phyloP scores from a whole-genome alignment of 1,140 invertebrate genomes.

The Drosophila sturtevanti region DNA sequence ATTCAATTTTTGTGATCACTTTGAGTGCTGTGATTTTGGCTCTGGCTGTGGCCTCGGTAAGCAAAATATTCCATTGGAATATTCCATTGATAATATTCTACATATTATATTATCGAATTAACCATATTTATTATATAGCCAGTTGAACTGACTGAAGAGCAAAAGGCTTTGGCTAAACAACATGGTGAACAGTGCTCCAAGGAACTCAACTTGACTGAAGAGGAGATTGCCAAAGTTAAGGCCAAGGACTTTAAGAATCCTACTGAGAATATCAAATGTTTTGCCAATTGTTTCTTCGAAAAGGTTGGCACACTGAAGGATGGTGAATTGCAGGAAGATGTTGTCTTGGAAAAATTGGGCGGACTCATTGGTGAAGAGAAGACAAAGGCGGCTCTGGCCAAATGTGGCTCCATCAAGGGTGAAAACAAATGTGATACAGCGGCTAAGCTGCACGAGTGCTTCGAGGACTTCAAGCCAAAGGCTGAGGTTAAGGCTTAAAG shows the following conservation, averaged over 20 bases:
- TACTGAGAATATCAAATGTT: slow-evolving; percentile 72
- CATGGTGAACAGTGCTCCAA: slow-evolving; percentile 51
- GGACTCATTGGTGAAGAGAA: slow-evolving; percentile 65
- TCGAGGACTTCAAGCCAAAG: slow-evolving; percentile 52
- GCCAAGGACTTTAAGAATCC: slow-evolving; percentile 63
- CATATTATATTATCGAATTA: too few relatives aligned
- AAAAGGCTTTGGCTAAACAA: slow-evolving; percentile 60
- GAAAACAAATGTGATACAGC: slow-evolving; percentile 67
- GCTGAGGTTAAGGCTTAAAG: slow-evolving; percentile 46
- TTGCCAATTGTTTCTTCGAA: slow-evolving; percentile 73
- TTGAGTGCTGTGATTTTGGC: slow-evolving; percentile 57
- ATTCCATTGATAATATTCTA: not conserved
- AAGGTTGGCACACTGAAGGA: slow-evolving; percentile 64
- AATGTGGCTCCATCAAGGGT: slow-evolving; percentile 55
- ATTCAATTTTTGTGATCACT: slow-evolving; percentile 61
- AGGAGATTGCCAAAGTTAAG: slow-evolving; percentile 58
- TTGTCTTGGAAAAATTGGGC: slow-evolving; percentile 58
- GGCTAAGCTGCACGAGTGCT: slow-evolving; percentile 58
- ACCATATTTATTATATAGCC: too few relatives aligned
- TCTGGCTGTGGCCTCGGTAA: slow-evolving; percentile 58
- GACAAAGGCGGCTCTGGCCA: slow-evolving; percentile 55
- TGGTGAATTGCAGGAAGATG: slow-evolving; percentile 51
- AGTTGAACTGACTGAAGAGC: slow-evolving; percentile 58
- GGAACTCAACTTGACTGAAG: slow-evolving; percentile 58
- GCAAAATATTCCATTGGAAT: slow-evolving; percentile 14